Percentiles rank a stretch among this genome's conserved stretches.
These are phyloP conservation scores for Hofmannophila pseudospretella DNA, from an alignment of 2,888 invertebrate species.

Conservation along the genomic window DNA sequence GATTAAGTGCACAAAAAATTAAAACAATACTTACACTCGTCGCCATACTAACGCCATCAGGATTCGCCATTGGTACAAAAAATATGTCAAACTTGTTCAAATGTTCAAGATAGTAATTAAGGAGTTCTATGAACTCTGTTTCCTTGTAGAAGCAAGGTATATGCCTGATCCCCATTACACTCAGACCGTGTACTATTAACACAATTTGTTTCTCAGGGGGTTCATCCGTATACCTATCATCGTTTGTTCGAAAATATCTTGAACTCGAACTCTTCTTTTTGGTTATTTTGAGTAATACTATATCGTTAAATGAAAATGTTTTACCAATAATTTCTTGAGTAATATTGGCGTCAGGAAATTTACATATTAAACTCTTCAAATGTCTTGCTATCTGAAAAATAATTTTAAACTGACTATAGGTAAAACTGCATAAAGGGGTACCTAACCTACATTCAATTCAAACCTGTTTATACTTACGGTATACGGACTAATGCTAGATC, in stretches of 20 bases:
- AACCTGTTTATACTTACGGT: too few species aligned
- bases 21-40: too few species aligned
- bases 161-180: conserved; percentile 34
- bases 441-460: too few species aligned
- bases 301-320: conserved; percentile 52
- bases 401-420: too few species aligned
- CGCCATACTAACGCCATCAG: conserved; percentile 59
- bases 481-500: too few species aligned
- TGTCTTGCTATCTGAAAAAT: conserved; percentile 37
- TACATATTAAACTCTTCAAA: conserved; percentile 22
- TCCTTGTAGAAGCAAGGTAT: conserved; percentile 22
- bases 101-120: conserved; percentile 42
- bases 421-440: too few species aligned
- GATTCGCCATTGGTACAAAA: conserved; percentile 60
- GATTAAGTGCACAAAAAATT: too few species aligned
- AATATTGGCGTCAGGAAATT: conserved; percentile 33
- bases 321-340: conserved; percentile 37
- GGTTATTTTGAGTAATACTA: conserved; percentile 43
- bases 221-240: conserved; percentile 40
- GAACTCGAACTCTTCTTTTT: conserved; percentile 13
- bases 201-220: conserved; percentile 51
- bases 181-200: conserved; percentile 59
- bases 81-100: conserved; percentile 60
- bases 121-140: conserved; percentile 23
- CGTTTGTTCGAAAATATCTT: conserved; percentile 32